A percentile compares a stretch with the other conserved stretches of the same genome.
Conservation (phyloP, 2,797 vertebrate species). For the Halcyon badia region DNA sequence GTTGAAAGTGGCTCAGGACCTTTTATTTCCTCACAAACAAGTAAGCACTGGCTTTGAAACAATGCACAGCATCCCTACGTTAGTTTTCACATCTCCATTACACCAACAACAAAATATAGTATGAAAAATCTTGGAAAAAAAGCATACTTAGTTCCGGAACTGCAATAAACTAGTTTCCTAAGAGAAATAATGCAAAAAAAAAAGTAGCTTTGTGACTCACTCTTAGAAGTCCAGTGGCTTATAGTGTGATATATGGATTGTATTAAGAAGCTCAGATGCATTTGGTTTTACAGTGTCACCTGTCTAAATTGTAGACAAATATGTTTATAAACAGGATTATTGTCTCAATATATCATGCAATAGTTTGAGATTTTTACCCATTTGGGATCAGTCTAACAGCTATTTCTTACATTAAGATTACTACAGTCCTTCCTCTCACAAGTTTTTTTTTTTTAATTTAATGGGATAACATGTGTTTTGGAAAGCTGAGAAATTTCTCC, state of each 20-base stretch:
- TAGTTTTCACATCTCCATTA: background rate
- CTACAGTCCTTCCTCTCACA: background rate
- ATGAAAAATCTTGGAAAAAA: background rate
- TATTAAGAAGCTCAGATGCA: background rate
- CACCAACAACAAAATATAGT: background rate
- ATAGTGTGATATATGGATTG: background rate
- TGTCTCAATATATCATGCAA: background rate
- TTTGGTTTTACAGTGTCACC: background rate
- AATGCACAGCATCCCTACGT: background rate
- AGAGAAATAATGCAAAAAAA: background rate
- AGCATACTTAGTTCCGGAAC: background rate
- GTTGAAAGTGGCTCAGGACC: background rate
- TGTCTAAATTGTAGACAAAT: background rate
- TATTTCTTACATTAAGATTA: background rate
- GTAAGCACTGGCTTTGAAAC: background rate
- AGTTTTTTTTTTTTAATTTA: background rate
- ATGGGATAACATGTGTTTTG: accelerated
- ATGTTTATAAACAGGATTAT: background rate
- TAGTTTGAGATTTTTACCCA: background rate
- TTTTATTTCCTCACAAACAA: background rate
- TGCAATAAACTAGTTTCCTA: background rate
- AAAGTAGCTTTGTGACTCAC: background rate
- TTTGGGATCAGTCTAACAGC: background rate
- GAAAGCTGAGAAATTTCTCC: background rate
- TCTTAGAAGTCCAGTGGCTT: background rate